Evolutionary conservation across 2,888 invertebrate species (phyloP).

Genomic region (Papilio gigon): DNA sequence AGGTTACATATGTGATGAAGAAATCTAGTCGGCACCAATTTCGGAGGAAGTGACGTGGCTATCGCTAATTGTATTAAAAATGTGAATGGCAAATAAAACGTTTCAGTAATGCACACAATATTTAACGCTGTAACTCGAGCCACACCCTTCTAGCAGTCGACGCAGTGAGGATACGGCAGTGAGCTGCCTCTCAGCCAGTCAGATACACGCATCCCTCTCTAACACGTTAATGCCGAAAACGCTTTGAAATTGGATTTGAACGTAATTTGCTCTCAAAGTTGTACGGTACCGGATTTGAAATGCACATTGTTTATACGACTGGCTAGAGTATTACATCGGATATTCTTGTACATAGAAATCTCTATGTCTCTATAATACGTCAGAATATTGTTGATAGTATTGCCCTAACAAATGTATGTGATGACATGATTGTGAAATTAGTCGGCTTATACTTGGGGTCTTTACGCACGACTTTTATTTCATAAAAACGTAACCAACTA

Average conservation of each 20-base stretch:
- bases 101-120: constrained; percentile 26
- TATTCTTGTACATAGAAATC: constrained; percentile 15
- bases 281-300: constrained; percentile 23
- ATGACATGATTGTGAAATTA: no score
- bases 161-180: constrained; percentile 48
- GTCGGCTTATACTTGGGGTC: no score
- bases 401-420: no score
- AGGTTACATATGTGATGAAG: no score
- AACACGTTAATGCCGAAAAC: constrained; percentile 49
- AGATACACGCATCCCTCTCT: constrained; percentile 43
- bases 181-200: constrained; percentile 35
- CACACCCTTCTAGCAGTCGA: constrained; percentile 48
- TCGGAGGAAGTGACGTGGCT: background rate
- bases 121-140: constrained; percentile 42
- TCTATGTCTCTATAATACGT: background rate
- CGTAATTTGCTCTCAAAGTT: constrained; percentile 39
- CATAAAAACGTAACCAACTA: no score
- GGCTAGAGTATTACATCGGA: constrained; percentile 18
- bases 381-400: background rate
- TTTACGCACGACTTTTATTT: no score
- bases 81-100: background rate
- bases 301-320: constrained; percentile 14
- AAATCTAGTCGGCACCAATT: no score
- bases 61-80: background rate
- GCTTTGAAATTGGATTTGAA: constrained; percentile 51